Evolutionary conservation across 2,113 vertebrate genomes (phyloP), one percentile per base, ranked within the genome.

Genomic region (Ardeotis arabs): DNA sequence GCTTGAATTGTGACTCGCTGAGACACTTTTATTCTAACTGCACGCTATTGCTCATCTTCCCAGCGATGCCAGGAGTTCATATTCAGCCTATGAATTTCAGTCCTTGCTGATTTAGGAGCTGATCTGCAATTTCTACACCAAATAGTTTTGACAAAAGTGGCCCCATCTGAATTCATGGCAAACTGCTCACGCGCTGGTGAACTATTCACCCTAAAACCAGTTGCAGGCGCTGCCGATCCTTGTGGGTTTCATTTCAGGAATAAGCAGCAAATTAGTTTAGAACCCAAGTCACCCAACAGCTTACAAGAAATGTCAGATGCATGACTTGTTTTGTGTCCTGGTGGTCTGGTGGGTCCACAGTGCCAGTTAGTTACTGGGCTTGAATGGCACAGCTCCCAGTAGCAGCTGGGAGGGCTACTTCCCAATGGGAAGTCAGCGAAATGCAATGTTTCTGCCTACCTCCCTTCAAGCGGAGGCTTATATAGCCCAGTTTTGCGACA

Each of bases 1-100:
- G 16, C 91, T 90, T 87, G 89, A 84, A 77, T 77, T 90, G 89
- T 88, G 94, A 95, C 73, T 41, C 68, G 86, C 66, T 56, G 50
- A 84, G 88, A 77, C 89, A 66, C 80, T 93, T 91, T 89, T 82
- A 82, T 66, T 86, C 95, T 70, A 94, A 73, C 69, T 64, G 75
- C 25, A 45, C 3, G 12, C 86, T 84, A 76, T 73, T 84, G 86
- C 90, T 96, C 86, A 89, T 95, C 96, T 84, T 92, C 76, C 83
- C 95, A 53, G 0, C 22, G 58, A 84, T 23, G 45, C 66, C 8
- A 6, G 64, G 64, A 90, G 85, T 68, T 88, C 85, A 67, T 74
- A 64, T 25, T 60, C 50, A n/a, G 2, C 64, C 64, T 37, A 19
- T 37, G 60, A 93, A 78, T 72, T 92, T 87, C 76, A 88, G 58